Conservation (phyloP, 2,797 vertebrate species). For the Pantherophis vulpinus region DNA sequence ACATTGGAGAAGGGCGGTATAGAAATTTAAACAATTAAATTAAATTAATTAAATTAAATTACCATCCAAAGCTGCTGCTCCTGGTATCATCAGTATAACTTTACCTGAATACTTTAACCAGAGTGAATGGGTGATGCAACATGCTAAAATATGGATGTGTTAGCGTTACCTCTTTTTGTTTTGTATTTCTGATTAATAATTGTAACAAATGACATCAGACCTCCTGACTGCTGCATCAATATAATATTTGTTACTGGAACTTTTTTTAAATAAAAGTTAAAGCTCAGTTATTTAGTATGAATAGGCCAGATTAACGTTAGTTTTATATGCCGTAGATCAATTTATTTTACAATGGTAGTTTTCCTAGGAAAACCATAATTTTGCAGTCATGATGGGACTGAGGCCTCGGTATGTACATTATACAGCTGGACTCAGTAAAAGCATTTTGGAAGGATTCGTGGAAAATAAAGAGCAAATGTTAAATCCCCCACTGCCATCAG, state of each 20-base stretch:
- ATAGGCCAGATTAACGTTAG: neutral
- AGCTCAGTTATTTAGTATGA: neutral
- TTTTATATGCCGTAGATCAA: constrained; percentile 33
- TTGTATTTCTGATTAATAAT: neutral
- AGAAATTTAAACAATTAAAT: too few species aligned
- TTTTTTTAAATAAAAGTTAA: neutral
- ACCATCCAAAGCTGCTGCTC: neutral
- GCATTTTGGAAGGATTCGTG: constrained; percentile 54
- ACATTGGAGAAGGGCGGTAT: too few species aligned
- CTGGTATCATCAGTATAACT: neutral
- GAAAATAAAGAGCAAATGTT: constrained; percentile 48
- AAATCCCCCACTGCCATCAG: constrained; percentile 42
- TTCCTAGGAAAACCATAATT: constrained; percentile 34
- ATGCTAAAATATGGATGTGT: neutral
- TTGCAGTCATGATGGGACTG: constrained; percentile 37
- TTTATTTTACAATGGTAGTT: constrained; percentile 42
- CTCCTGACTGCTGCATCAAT: neutral
- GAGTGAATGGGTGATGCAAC: neutral
- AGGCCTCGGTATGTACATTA: constrained; percentile 55
- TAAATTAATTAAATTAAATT: too few species aligned
- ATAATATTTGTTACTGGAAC: neutral
- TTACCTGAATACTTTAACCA: neutral
- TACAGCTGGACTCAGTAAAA: constrained; percentile 65
- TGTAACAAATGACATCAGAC: neutral
- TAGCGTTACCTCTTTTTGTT: neutral